phyloP scores from a whole-genome alignment of 2,888 invertebrate genomes.

The Trachelus tabidus region DNA sequence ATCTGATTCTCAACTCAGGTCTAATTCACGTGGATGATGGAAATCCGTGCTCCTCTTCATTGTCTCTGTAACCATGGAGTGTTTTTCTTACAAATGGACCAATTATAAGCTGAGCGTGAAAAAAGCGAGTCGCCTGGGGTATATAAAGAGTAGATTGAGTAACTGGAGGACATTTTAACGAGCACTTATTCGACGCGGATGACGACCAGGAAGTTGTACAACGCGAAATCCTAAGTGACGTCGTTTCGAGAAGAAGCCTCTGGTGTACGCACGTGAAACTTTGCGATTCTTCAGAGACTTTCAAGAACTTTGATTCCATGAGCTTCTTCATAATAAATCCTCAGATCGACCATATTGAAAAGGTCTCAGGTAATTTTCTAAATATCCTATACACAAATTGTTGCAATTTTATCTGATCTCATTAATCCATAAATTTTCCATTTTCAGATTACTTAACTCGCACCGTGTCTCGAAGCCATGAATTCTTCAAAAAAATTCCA shows the following conservation, averaged over 20 bases:
- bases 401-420: background rate
- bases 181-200: conserved; percentile 39
- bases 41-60: background rate
- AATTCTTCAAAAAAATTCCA: background rate
- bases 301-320: background rate
- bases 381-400: background rate
- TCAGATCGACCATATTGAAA: background rate
- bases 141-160: background rate
- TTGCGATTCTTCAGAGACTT: background rate
- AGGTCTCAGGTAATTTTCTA: background rate
- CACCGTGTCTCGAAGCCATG: background rate
- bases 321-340: background rate
- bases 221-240: background rate
- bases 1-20: background rate
- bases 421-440: background rate
- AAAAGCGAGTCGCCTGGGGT: background rate
- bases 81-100: background rate
- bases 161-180: conserved; percentile 31
- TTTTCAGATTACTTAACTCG: too few species aligned
- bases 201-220: background rate
- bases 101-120: background rate
- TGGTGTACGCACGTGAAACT: background rate
- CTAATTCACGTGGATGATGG: background rate
- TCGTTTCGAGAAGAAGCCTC: background rate
- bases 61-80: background rate